Evolutionary conservation across 2,797 vertebrate species (phyloP).

Genomic region (Falco peregrinus): DNA sequence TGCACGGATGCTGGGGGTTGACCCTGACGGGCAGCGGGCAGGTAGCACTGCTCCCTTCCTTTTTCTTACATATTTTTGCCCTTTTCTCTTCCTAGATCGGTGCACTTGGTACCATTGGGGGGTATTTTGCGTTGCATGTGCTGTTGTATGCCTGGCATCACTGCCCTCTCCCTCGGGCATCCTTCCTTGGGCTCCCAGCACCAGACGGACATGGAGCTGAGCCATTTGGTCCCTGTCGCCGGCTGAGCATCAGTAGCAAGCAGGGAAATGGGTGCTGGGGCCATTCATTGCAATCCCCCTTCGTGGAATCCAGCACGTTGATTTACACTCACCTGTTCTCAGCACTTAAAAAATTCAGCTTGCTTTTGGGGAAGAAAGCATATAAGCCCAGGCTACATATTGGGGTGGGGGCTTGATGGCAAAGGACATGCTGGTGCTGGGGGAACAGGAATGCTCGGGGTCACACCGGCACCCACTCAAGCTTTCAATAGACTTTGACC

Average conservation of each 20-base stretch:
- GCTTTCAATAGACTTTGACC: neutral
- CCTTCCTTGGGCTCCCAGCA: neutral
- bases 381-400: rapidly evolving
- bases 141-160: rapidly evolving
- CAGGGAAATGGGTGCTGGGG: neutral
- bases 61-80: neutral
- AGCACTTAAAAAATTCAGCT: neutral
- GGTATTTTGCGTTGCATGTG: rapidly evolving
- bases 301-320: neutral
- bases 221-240: neutral
- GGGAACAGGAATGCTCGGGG: neutral
- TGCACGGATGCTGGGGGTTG: neutral
- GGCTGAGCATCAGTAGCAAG: rapidly evolving
- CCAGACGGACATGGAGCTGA: neutral
- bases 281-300: rapidly evolving
- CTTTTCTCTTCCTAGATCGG: neutral
- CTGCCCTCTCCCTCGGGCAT: neutral
- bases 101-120: rapidly evolving
- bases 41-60: neutral
- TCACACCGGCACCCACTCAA: neutral
- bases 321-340: neutral
- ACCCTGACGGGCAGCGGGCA: rapidly evolving
- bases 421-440: rapidly evolving
- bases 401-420: neutral
- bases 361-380: neutral